A percentile compares a stretch with the other conserved stretches of the same genome.
Conservation (phyloP, 2,888 invertebrate species). For the Phasia obesa region DNA sequence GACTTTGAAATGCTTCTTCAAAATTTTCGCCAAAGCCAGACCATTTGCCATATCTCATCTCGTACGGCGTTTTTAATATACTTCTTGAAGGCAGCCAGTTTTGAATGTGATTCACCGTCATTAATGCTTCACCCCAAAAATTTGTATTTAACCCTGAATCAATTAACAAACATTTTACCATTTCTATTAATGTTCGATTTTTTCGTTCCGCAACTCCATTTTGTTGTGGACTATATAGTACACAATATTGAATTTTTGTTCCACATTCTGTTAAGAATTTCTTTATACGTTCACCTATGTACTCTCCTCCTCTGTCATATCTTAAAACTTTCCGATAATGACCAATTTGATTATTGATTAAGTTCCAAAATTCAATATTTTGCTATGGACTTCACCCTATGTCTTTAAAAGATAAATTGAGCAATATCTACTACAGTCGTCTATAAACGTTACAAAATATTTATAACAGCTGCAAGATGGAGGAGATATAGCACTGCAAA, state of each 20-base stretch:
- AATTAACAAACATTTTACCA: not conserved
- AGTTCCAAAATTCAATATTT: constrained; percentile 35
- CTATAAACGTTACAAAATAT: not conserved
- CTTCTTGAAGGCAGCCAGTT: not conserved
- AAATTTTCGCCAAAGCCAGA: too few relatives aligned
- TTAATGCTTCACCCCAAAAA: not conserved
- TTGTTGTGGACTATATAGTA: constrained; percentile 2
- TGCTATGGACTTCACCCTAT: constrained; percentile 13
- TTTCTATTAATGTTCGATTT: not conserved
- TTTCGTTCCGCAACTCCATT: not conserved
- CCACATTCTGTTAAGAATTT: constrained; percentile 27
- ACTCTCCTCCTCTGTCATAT: constrained; percentile 21
- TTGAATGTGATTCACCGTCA: not conserved
- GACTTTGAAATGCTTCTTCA: too few relatives aligned
- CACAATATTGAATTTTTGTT: constrained; percentile 37
- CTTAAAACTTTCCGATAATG: constrained; percentile 37
- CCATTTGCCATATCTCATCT: not conserved
- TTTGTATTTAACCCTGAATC: not conserved
- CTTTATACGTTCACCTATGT: not conserved
- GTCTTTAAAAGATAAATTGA: constrained; percentile 23
- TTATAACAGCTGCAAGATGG: not conserved
- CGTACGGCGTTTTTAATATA: not conserved
- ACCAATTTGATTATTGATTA: constrained; percentile 25
- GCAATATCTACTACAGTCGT: not conserved
- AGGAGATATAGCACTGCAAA: not conserved